Conservation (phyloP, 2,113 vertebrate species). For the Paramormyrops kingsleyae region DNA sequence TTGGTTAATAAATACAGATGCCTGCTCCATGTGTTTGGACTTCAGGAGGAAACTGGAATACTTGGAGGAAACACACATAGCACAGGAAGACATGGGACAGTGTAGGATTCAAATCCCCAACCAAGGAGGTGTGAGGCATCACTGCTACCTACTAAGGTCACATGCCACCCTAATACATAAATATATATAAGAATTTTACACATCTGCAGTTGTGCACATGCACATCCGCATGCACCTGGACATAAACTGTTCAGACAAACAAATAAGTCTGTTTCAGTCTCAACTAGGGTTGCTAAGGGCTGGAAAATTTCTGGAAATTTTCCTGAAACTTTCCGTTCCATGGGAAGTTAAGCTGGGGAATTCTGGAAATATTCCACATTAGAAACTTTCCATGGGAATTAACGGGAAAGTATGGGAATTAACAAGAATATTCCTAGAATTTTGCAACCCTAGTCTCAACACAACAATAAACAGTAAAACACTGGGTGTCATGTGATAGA, state of each 20-base stretch:
- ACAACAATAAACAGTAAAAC: neutral
- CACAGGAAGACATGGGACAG: neutral
- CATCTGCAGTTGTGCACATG: neutral
- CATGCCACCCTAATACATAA: neutral
- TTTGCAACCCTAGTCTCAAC: too few species aligned
- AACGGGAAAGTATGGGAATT: too few species aligned
- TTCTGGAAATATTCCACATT: too few species aligned
- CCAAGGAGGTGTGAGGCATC: neutral
- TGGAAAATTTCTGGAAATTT: too few species aligned
- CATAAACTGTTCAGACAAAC: neutral
- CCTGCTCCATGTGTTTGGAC: neutral
- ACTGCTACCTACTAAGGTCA: neutral
- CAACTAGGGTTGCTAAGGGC: too few species aligned
- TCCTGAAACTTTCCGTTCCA: too few species aligned
- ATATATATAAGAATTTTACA: neutral
- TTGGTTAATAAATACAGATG: neutral
- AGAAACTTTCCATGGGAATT: too few species aligned
- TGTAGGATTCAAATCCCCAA: neutral
- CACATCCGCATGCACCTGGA: neutral
- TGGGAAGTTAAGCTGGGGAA: too few species aligned
- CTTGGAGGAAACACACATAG: neutral
- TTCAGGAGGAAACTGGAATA: neutral
- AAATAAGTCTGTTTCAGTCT: neutral
- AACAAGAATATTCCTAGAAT: too few species aligned
- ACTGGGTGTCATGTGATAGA: neutral